phyloP scores from a whole-genome alignment of 2,797 vertebrate genomes.

The Poeciliopsis turneri region DNA sequence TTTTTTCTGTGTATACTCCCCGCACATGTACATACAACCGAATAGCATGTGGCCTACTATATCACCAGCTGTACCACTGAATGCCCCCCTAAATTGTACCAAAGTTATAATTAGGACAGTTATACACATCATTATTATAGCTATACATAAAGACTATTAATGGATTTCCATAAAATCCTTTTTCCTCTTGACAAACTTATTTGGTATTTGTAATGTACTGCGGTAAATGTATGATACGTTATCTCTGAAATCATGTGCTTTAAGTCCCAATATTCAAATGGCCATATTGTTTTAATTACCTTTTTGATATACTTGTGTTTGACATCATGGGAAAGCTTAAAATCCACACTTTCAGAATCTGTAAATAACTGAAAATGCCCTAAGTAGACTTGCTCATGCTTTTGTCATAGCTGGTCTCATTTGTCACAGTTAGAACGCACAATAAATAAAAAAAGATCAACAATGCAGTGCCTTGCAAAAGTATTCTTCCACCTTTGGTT shows the following conservation, averaged over 20 bases:
- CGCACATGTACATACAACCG: background rate
- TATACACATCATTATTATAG: background rate
- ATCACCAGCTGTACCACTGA: background rate
- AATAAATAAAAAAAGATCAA: background rate
- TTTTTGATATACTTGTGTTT: no score
- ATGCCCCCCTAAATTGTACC: background rate
- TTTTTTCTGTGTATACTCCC: constrained; percentile 9
- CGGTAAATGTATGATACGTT: no score
- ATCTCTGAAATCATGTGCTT: no score
- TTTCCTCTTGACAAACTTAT: background rate
- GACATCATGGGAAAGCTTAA: no score
- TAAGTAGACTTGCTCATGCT: no score
- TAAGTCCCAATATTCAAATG: no score
- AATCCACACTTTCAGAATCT: background rate
- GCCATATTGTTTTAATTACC: no score
- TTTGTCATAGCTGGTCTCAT: no score
- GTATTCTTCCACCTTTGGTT: background rate
- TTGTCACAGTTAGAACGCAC: background rate
- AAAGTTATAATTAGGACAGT: background rate
- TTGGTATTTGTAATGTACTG: background rate
- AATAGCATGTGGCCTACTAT: background rate
- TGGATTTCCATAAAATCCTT: background rate
- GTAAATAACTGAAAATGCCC: background rate
- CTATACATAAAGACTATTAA: background rate
- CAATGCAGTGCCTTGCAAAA: background rate